Base-by-base conservation (phyloP, 2,888 invertebrate genomes). In the Lingula anatina region DNA sequence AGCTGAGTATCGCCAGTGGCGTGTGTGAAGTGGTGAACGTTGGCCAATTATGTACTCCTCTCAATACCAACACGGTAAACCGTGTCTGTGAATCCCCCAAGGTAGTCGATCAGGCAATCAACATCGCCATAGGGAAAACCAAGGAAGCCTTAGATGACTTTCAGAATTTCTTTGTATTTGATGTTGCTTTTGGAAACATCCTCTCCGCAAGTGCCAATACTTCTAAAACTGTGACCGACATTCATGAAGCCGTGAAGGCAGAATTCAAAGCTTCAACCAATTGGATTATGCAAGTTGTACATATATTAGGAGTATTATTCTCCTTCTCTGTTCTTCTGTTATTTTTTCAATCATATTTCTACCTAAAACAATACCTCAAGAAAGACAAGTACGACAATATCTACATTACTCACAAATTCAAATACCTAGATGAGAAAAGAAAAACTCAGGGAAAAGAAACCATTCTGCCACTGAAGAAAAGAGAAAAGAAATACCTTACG, bases 311-410 rank as follows among this genome's bases (percentile, higher is more conserved):
- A n/a, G n/a, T n/a, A n/a, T n/a, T n/a, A n/a, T n/a, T n/a, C n/a
- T 53, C 56, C 2, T n/a, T 57, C 5, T 55, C 60, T 2, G 42
- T 61, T 15, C 23, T 56, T 4, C 35, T 61, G 2, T 48, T 62
- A 7, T 56, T 62, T 27, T 15, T 57, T 3, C 58, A 58, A 31
- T 56, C 62, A 2, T 47, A 56, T 23, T 54, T 54, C 44, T 61
- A 62, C 27, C 31, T 61, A 1, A 39, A 57, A 36, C 57, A 59
- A 43, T 70, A 66, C 52, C 54, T 63, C 20, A 57, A 58, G 12
- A 60, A 62, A 45, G 67, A 66, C 46, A 59, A 58, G 1, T 69
- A 60, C 41, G 70, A 70, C 49, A 69, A 70, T 46, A 50, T 61
- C 23, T 70, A 69, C 53, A 61, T 70, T 39, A 62, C 66, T 4